Percentiles rank a stretch among this genome's conserved stretches.
These are phyloP conservation scores for Datnioides undecimradiatus DNA, from an alignment of 2,113 vertebrate genomes.

Conservation along the genomic window DNA sequence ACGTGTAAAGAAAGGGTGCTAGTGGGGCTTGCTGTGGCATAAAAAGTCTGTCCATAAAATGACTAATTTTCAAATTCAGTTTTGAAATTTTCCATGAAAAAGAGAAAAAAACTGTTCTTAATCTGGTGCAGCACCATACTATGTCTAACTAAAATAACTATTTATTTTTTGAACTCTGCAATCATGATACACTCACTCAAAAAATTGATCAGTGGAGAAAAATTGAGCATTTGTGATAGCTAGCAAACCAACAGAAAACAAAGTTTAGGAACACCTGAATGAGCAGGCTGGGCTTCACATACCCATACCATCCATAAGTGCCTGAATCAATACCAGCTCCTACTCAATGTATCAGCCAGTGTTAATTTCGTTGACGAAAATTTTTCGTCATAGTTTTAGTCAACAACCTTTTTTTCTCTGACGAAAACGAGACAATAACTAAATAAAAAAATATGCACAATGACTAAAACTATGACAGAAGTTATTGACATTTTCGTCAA, in stretches of 20 bases:
- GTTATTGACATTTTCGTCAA: no score
- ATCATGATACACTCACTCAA: not conserved
- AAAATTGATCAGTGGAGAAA: not conserved
- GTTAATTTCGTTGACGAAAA: no score
- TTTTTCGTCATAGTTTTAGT: no score
- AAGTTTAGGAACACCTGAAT: not conserved
- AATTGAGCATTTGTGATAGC: not conserved
- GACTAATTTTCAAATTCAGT: not conserved
- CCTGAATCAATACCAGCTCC: no score
- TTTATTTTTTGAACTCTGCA: not conserved
- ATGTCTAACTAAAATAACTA: not conserved
- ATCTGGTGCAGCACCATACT: not conserved
- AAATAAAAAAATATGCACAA: no score
- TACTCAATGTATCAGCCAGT: no score
- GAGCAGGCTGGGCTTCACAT: not conserved
- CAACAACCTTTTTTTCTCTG: no score
- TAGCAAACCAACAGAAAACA: not conserved
- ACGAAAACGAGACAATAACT: no score
- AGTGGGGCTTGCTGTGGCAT: not conserved
- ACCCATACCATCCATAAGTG: no score
- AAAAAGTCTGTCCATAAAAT: no score
- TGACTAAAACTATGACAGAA: no score
- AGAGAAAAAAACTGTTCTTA: slow-evolving; percentile 6
- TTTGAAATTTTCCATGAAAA: not conserved
- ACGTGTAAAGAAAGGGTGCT: not conserved